Percentiles rank a stretch among this genome's conserved stretches.
These are phyloP conservation scores for Crypturellus undulatus DNA, from an alignment of 2,113 vertebrate species.

Conservation along the genomic window DNA sequence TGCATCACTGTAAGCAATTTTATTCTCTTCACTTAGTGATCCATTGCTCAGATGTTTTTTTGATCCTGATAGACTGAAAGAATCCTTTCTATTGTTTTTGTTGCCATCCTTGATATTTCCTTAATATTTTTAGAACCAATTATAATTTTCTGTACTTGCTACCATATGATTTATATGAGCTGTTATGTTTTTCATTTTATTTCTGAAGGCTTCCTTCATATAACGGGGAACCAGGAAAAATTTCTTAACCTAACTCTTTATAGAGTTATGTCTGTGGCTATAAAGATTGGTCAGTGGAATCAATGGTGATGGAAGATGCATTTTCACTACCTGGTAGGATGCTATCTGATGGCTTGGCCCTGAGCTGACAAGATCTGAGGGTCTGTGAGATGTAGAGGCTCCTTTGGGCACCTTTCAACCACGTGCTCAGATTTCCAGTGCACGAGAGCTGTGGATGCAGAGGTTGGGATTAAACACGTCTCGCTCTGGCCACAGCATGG, in stretches of 20 bases:
- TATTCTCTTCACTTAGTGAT: background rate
- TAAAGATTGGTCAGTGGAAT: background rate
- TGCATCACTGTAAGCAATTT: background rate
- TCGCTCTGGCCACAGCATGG: background rate
- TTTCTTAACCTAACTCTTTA: background rate
- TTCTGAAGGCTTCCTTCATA: background rate
- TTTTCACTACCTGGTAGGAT: background rate
- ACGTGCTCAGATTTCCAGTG: background rate
- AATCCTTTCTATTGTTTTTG: background rate
- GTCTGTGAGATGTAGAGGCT: background rate
- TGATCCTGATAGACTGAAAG: background rate
- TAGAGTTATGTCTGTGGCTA: rapidly evolving
- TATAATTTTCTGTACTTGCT: background rate
- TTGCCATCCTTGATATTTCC: background rate
- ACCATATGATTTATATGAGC: background rate
- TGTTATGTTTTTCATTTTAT: background rate
- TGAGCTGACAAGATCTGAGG: background rate
- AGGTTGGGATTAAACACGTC: rapidly evolving
- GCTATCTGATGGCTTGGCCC: background rate
- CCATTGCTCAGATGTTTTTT: background rate
- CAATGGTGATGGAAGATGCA: rapidly evolving
- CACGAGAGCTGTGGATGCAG: background rate
- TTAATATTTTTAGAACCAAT: background rate
- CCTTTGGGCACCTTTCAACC: background rate
- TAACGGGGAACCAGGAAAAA: background rate